These are phyloP conservation scores for Isoperla grammatica DNA, from an alignment of 2,888 invertebrate genomes.

Conservation along the genomic window DNA sequence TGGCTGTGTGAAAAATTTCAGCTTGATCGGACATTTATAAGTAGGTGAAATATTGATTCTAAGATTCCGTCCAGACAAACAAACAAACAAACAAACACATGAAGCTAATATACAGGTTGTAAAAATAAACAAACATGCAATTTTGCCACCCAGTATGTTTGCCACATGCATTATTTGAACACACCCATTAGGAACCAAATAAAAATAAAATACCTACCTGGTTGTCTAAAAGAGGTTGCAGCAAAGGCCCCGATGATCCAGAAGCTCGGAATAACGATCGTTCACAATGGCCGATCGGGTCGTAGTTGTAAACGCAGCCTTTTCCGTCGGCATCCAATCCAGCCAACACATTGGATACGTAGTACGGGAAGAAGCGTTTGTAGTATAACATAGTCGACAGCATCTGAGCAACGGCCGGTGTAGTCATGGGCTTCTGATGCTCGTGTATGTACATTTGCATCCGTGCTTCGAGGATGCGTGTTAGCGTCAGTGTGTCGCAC, in stretches of 20 bases:
- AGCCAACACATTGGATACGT: slow-evolving; percentile 89
- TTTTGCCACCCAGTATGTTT: too few species aligned
- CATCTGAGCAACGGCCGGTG: slow-evolving; percentile 92
- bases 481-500: slow-evolving; percentile 92
- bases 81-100: too few species aligned
- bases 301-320: slow-evolving; percentile 94
- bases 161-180: too few species aligned
- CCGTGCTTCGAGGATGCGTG: slow-evolving; percentile 73
- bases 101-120: too few species aligned
- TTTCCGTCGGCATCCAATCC: slow-evolving; percentile 90
- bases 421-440: slow-evolving; percentile 88
- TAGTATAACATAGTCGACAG: slow-evolving; percentile 93
- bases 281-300: slow-evolving; percentile 95
- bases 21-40: too few species aligned
- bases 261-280: slow-evolving; percentile 77
- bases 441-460: slow-evolving; percentile 95
- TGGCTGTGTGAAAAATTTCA: too few species aligned
- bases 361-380: slow-evolving; percentile 97
- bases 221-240: slow-evolving; percentile 94
- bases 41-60: too few species aligned
- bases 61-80: too few species aligned
- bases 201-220: slow-evolving; percentile 56
- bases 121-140: too few species aligned
- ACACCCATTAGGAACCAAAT: too few species aligned
- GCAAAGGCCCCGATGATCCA: slow-evolving; percentile 82